A percentile compares a stretch with the other conserved stretches of the same genome.
Conservation (phyloP, 2,888 invertebrate species). For the Perizoma flavofasciatum region DNA sequence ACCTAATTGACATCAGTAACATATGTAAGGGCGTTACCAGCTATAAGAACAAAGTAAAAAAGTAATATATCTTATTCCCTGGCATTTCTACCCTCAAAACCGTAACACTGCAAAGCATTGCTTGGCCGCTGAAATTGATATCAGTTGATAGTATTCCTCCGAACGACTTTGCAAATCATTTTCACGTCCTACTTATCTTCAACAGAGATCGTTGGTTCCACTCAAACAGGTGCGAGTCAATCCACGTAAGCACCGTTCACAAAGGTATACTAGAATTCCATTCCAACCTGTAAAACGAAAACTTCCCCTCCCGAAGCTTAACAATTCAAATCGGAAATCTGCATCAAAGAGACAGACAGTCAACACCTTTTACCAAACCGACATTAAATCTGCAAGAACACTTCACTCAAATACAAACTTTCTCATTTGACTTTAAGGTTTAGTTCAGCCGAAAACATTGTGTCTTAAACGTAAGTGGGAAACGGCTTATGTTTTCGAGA, state of each 20-base stretch:
- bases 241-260: not conserved
- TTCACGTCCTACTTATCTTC: too few species aligned
- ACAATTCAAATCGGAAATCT: conserved; percentile 28
- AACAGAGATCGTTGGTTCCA: not conserved
- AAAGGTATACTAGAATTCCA: not conserved
- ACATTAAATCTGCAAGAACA: conserved; percentile 15
- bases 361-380: conserved; percentile 31
- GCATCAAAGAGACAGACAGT: conserved; percentile 28
- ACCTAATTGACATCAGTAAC: too few species aligned
- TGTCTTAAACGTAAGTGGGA: conserved; percentile 12
- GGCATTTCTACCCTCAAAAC: too few species aligned
- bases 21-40: too few species aligned
- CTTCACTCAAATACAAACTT: conserved; percentile 8
- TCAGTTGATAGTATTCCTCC: too few species aligned
- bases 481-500: conserved; percentile 10
- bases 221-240: not conserved
- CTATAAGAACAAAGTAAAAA: too few species aligned
- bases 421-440: conserved; percentile 11
- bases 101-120: too few species aligned
- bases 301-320: conserved; percentile 11
- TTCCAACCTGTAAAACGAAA: not conserved
- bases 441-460: conserved; percentile 3
- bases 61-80: too few species aligned
- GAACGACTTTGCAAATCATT: too few species aligned
- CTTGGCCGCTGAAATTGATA: too few species aligned